Percentiles rank a stretch among this genome's conserved stretches.
These are phyloP conservation scores for Dendrolimus houi DNA, from an alignment of 2,888 invertebrate genomes.

Conservation along the genomic window DNA sequence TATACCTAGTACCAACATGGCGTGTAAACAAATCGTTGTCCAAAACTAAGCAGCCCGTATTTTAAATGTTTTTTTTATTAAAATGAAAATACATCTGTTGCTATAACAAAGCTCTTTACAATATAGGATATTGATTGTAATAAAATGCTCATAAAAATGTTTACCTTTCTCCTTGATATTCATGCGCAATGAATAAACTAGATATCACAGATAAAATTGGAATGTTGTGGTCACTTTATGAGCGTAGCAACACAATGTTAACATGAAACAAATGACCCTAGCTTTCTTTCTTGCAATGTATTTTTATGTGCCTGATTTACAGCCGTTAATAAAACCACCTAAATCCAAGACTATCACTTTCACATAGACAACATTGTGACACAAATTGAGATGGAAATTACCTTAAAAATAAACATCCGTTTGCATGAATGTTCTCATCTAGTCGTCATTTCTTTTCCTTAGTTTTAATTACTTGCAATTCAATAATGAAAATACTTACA, in stretches of 20 bases:
- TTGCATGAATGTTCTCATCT: too few relatives aligned
- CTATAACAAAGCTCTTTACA: too few relatives aligned
- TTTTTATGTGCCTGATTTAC: slow-evolving; percentile 19
- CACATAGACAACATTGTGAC: background rate
- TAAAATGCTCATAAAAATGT: background rate
- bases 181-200: background rate
- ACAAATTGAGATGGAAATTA: background rate
- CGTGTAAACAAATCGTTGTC: too few relatives aligned
- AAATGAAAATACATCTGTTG: too few relatives aligned
- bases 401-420: background rate
- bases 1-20: too few relatives aligned
- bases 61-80: too few relatives aligned
- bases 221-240: slow-evolving; percentile 11
- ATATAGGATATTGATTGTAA: background rate
- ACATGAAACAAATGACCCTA: slow-evolving; percentile 14
- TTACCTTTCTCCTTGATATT: slow-evolving; percentile 4
- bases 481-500: too few relatives aligned
- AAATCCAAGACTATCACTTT: background rate
- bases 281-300: slow-evolving; percentile 17
- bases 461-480: too few relatives aligned
- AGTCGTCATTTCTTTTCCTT: too few relatives aligned
- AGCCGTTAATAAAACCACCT: background rate
- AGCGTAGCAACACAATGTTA: slow-evolving; percentile 10
- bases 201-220: slow-evolving; percentile 3
- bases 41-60: too few relatives aligned